Evolutionary conservation across 2,113 vertebrate genomes (phyloP).

Genomic region (Apus apus): DNA sequence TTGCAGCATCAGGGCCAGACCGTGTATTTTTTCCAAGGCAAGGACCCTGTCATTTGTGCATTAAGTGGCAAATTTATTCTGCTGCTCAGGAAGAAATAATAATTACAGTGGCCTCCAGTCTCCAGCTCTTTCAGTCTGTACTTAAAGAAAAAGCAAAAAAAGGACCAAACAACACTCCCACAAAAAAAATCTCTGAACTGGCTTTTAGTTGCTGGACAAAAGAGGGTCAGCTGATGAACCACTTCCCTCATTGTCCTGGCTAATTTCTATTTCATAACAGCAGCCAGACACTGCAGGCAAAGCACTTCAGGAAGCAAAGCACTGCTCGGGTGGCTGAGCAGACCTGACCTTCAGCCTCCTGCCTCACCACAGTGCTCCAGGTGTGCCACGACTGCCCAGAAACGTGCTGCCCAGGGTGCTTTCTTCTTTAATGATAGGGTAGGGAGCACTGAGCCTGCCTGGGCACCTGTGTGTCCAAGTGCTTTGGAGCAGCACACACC

Average conservation of each 20-base stretch:
- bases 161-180: background rate
- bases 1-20: background rate
- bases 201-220: constrained; percentile 51
- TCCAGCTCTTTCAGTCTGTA: background rate
- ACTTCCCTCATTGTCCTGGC: background rate
- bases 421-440: background rate
- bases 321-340: background rate
- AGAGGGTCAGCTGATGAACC: background rate
- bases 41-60: constrained; percentile 16
- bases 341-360: background rate
- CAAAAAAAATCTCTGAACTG: background rate
- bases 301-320: background rate
- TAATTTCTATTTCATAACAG: background rate
- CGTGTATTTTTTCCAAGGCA: background rate
- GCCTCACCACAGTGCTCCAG: background rate
- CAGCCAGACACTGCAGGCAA: background rate
- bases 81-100: constrained; percentile 8
- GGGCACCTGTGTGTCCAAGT: accelerated
- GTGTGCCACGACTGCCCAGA: background rate
- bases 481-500: accelerated
- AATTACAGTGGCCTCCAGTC: constrained; percentile 40
- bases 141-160: constrained; percentile 29
- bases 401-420: accelerated
- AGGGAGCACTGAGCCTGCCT: background rate
- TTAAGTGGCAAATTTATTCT: constrained; percentile 24